Base-by-base conservation (phyloP, 2,113 vertebrate species). In the Gnathonemus echidnorhynchus region DNA sequence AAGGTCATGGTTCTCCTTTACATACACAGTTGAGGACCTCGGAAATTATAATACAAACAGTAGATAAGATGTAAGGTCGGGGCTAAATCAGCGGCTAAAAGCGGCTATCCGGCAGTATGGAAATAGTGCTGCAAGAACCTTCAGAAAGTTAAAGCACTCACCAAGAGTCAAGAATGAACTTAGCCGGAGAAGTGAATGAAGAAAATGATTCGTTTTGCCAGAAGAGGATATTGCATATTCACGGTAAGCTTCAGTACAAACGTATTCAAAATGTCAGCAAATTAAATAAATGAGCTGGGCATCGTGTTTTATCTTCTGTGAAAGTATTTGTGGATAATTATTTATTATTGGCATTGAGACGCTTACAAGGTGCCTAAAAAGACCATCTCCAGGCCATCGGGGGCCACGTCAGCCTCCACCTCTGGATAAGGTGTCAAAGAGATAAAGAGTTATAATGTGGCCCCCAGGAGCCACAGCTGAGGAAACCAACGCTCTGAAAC, bases 41-140 rank as follows among this genome's bases (percentile, higher is more conserved):
- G 94, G 94, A 96, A 96, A 95, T 93, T 93, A 96, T 95, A 95
- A 95, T 94, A 94, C 95, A 96, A 96, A 95, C 95, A 95, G 91
- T 86, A 88, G 91, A 93, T 94, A 91, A 94, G 95, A 94, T 94
- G 92, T 95, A 94, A 95, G 95, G 96, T 95, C 95, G 91, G 89
- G 92, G 96, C 96, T 96, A 96, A 96, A 96, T 93, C 95, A 96
- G 96, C 96, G 96, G 94, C 95, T 95, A 95, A 96, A 77, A 94
- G 95, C 94, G 95, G 95, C 94, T 95, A 95, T 95, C 95, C 95
- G 95, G 95, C 95, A 95, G 94, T 94, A 24, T 93, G 88, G 93
- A 94, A 95, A 94, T 93, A 94, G 94, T 95, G 95, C 95, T 96
- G 94, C 94, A 93, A 91, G 92, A 90, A 89, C 92, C 50, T 92